Base-by-base conservation (phyloP, 2,888 invertebrate genomes). In the Schizotus pectinicornis region DNA sequence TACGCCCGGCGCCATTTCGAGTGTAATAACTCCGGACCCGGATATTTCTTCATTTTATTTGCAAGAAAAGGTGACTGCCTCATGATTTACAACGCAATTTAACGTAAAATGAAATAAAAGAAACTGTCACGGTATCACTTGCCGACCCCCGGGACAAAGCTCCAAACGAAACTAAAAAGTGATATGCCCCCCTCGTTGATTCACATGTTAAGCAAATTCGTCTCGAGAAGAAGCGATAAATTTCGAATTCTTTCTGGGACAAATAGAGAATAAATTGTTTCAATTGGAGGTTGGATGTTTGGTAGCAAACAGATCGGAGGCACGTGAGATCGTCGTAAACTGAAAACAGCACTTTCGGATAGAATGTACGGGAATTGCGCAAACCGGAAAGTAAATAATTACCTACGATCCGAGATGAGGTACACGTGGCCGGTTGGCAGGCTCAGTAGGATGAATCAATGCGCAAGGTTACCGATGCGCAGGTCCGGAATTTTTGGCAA, bases 81-180 rank as follows among this genome's bases (percentile, higher is more conserved):
- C 59, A 65, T 67, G 67, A 67, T 67, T 69, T 69, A 67, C 67
- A 54, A 59, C 55, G 61, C 65, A 69, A 69, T 66, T 67, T 67
- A 51, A 45, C 41, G 42, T 41, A 47, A 60, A 65, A 61, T 59
- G 51, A 62, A 62, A 57, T 52, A 60, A 56, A 54, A 60, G 43
- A 50, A 51, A 34, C 14, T 33, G 14, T 33, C 22, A n/a, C 11
- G 1, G 33, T 14, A 11, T 14, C 34, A 14, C 43, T 11, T 31
- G 31, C 7, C 9, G 9, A 43, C 32, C 31, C 1, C 32, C 9
- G 11, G 13, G 12, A 11, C 8, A 39, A 14, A 14, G 12, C 8
- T 33, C 9, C 49, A 30, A 9, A 12, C 30, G 30, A 33, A 38
- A 45, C 37, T 35, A 49, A 37, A 46, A 14, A 5, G 56, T 22